phyloP scores from a whole-genome alignment of 2,797 vertebrate species.

The Gymnocypris eckloni region DNA sequence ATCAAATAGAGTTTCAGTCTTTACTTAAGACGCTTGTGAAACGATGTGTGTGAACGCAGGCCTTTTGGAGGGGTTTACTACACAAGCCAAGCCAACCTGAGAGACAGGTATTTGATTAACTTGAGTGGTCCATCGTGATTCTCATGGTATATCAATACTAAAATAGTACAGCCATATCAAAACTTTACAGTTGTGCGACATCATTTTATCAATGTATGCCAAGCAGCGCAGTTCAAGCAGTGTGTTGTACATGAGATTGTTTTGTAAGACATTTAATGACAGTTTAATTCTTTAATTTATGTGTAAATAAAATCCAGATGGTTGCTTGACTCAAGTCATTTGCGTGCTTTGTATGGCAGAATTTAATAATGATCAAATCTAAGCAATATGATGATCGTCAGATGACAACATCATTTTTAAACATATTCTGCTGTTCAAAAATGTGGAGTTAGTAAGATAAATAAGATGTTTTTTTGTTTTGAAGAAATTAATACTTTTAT shows the following conservation, averaged over 20 bases:
- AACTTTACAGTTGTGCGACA: background rate
- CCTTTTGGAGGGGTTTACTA: conserved; percentile 22
- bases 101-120: conserved; percentile 15
- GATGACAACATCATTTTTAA: background rate
- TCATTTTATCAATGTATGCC: background rate
- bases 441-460: background rate
- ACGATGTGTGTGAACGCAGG: conserved; percentile 28
- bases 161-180: background rate
- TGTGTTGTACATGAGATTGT: background rate
- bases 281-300: background rate
- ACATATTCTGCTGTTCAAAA: background rate
- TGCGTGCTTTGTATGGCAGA: background rate
- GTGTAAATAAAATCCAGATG: background rate
- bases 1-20: conserved; percentile 53
- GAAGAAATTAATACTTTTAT: background rate
- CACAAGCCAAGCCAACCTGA: background rate
- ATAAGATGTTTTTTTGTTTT: background rate
- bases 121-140: background rate
- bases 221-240: background rate
- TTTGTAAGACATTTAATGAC: background rate
- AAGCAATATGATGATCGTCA: background rate
- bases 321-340: background rate
- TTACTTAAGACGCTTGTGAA: conserved; percentile 53
- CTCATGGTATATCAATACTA: background rate
- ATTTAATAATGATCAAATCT: background rate